These are phyloP conservation scores for Cabera pusaria DNA, from an alignment of 2,888 invertebrate genomes.

Conservation along the genomic window DNA sequence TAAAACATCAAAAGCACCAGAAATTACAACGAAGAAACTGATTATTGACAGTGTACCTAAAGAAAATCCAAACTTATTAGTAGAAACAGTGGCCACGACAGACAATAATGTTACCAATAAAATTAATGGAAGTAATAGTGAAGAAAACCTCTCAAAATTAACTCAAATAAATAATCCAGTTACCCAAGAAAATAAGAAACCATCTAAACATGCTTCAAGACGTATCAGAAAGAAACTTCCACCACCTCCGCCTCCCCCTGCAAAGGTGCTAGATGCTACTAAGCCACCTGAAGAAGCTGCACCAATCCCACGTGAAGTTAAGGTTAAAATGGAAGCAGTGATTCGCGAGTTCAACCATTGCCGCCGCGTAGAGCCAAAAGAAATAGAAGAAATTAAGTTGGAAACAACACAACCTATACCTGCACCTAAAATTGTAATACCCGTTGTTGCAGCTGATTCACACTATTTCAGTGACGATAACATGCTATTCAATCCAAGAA, in stretches of 20 bases:
- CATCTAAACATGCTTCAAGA: conserved; percentile 58
- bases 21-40: conserved; percentile 12
- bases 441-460: conserved; percentile 70
- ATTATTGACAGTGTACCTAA: conserved; percentile 20
- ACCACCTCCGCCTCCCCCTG: conserved; percentile 68
- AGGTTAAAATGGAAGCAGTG: conserved; percentile 85
- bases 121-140: conserved; percentile 4
- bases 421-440: conserved; percentile 71
- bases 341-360: conserved; percentile 81
- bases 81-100: conserved; percentile 19
- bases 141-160: conserved; percentile 18
- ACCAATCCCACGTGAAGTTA: conserved; percentile 78
- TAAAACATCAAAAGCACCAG: conserved; percentile 9
- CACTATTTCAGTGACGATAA: conserved; percentile 69
- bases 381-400: conserved; percentile 53
- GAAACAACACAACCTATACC: conserved; percentile 51
- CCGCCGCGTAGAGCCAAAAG: conserved; percentile 58
- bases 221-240: conserved; percentile 69
- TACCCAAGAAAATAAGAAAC: conserved; percentile 51
- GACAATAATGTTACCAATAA: conserved; percentile 16
- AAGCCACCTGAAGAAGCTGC: conserved; percentile 50
- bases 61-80: conserved; percentile 24
- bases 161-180: conserved; percentile 9
- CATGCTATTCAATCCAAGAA: conserved; percentile 45
- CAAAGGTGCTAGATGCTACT: conserved; percentile 26